A percentile compares a stretch with the other conserved stretches of the same genome.
phyloP scores from a whole-genome alignment of 2,888 invertebrate species.

The Merodon equestris region DNA sequence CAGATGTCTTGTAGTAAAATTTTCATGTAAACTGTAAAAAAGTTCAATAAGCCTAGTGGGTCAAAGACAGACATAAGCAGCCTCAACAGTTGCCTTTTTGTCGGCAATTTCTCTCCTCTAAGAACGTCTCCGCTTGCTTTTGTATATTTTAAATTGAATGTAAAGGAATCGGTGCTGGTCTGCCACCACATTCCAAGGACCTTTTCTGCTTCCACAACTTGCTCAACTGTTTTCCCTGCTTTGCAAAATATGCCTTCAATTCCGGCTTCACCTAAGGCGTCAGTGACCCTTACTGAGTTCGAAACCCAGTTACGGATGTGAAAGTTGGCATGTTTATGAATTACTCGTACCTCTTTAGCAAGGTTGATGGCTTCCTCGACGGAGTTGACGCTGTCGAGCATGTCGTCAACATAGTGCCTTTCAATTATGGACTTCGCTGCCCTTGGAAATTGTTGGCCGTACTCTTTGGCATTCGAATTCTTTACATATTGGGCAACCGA shows the following conservation, averaged over 20 bases:
- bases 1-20: conserved; percentile 61
- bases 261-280: conserved; percentile 37
- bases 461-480: too few species aligned
- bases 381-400: too few species aligned
- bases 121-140: conserved; percentile 43
- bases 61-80: too few species aligned
- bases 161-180: conserved; percentile 39
- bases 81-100: conserved; percentile 59
- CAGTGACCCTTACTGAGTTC: conserved; percentile 46
- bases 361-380: conserved; percentile 56
- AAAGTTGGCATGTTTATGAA: conserved; percentile 52
- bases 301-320: conserved; percentile 65
- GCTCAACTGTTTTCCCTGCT: conserved; percentile 40
- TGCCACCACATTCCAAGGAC: conserved; percentile 64
- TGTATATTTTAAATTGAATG: conserved; percentile 47
- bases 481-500: too few species aligned
- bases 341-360: conserved; percentile 37
- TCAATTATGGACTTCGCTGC: too few species aligned
- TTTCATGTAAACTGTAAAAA: conserved; percentile 52
- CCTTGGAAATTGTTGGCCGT: too few species aligned
- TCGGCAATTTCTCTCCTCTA: conserved; percentile 35
- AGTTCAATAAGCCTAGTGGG: conserved; percentile 44
- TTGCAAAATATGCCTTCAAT: conserved; percentile 17
- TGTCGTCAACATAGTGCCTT: too few species aligned
- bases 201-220: conserved; percentile 41